Evolutionary conservation across 2,113 vertebrate genomes (phyloP), one percentile per base, ranked within the genome.

Genomic region (Nansenia antarctica): DNA sequence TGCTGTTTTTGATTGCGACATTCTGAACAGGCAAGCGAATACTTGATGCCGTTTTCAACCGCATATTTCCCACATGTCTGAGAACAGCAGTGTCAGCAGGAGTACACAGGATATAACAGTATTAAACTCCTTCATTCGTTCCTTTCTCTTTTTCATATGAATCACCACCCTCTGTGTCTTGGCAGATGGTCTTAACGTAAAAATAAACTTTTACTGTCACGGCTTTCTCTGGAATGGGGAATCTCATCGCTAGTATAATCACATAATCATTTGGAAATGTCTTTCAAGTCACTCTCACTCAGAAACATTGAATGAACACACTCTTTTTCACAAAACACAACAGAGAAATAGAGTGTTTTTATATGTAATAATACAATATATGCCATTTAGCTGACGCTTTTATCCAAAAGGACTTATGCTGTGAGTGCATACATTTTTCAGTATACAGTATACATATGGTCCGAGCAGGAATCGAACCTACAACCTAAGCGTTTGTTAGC

Each of bases 151-250:
- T 62, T 62, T 62, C 30, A 62, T 22, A 35, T 34, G 18, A 61
- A 61, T 61, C 24, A 22, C 59, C 59, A 9, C 34, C 59, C 59
- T 62, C 59, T 35, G 32, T 34, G 34, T 62, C 22, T 37, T 62
- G 34, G 31, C 59, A 62, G 20, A 20, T 35, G 32, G 59, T 12
- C 24, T 5, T 12, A 32, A 1, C 7, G 18, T 34, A 35, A 62
- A 62, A 26, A 39, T 18, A 2, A 42, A 42, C 39, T 42, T 42
- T 3, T 42, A 35, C 18, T 61, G 31, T 15, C 20, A 35, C n/a
- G 12, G 30, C 30, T 31, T 34, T 35, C 20, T 22, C 22, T 9
- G 59, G 59, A 39, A 34, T 11, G 34, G 59, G 34, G 20, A 24
- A n/a, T 34, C 22, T 62, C 12, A 42, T 42, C 15, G 18, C 12